Percentiles rank a stretch among this genome's conserved stretches.
Conservation (phyloP, 2,888 invertebrate genomes). For the Melolontha melolontha region DNA sequence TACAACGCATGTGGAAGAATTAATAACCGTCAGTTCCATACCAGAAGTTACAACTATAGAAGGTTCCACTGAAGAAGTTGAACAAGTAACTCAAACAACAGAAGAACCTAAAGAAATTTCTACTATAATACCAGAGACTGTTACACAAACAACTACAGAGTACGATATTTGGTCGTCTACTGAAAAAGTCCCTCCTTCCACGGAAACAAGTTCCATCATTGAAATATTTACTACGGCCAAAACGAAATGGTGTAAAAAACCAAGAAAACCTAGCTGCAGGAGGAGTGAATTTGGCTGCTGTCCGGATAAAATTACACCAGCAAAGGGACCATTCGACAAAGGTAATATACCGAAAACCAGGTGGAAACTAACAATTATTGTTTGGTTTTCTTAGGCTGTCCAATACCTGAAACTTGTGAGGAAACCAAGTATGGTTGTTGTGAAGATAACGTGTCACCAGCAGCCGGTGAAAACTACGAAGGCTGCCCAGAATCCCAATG, state of each 20-base stretch:
- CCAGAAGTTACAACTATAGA: constrained; percentile 11
- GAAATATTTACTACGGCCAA: constrained; percentile 67
- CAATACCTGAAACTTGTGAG: constrained; percentile 78
- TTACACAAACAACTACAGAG: constrained; percentile 38
- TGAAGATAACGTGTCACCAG: constrained; percentile 83
- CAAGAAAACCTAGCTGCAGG: constrained; percentile 71
- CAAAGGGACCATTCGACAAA: constrained; percentile 85
- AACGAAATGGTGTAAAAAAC: constrained; percentile 71
- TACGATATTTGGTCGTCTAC: constrained; percentile 58
- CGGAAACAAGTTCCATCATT: constrained; percentile 13
- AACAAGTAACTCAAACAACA: constrained; percentile 38
- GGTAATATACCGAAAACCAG: constrained; percentile 63
- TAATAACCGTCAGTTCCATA: not conserved
- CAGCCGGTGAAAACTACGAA: constrained; percentile 74
- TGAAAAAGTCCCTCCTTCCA: constrained; percentile 16
- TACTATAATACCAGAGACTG: constrained; percentile 31
- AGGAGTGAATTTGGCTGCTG: constrained; percentile 85
- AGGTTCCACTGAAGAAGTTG: constrained; percentile 9
- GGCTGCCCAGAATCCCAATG: constrained; percentile 85
- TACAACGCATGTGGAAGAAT: constrained; percentile 15
- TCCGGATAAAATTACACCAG: constrained; percentile 80
- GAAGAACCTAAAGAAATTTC: constrained; percentile 17
- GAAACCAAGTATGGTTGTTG: constrained; percentile 86
- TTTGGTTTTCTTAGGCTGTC: constrained; percentile 70
- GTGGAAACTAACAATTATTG: constrained; percentile 15